phyloP scores from a whole-genome alignment of 2,797 vertebrate species.

The Microcaecilia unicolor region DNA sequence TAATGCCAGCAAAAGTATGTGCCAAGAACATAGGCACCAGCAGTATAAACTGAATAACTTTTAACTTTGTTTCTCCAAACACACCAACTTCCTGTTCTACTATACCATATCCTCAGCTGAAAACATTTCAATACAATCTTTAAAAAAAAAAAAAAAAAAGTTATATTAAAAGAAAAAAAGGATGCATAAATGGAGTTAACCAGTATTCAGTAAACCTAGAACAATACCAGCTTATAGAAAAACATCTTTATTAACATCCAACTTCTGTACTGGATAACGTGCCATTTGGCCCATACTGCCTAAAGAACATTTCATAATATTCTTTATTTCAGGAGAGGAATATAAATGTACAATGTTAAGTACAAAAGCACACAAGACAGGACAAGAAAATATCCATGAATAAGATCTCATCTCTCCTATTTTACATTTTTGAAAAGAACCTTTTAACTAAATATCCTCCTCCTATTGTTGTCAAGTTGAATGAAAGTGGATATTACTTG shows the following conservation, averaged over 20 bases:
- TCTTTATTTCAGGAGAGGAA: conserved; percentile 73
- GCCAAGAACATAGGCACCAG: too few species aligned
- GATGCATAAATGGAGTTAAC: too few species aligned
- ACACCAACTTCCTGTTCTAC: too few species aligned
- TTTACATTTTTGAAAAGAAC: conserved; percentile 53
- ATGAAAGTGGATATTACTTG: conserved; percentile 72
- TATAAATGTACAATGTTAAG: conserved; percentile 76
- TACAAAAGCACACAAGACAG: conserved; percentile 74
- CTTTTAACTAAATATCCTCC: conserved; percentile 57
- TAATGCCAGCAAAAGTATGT: too few species aligned
- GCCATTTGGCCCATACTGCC: conserved; percentile 55
- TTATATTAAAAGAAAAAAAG: too few species aligned
- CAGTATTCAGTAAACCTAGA: conserved; percentile 26
- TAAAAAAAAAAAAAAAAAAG: too few species aligned
- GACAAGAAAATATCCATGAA: conserved; percentile 63
- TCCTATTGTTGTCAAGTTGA: conserved; percentile 56
- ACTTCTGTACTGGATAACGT: conserved; percentile 51
- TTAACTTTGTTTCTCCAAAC: too few species aligned
- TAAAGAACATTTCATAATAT: conserved; percentile 69
- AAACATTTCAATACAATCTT: too few species aligned
- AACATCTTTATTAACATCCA: conserved; percentile 59
- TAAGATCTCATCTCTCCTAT: conserved; percentile 48
- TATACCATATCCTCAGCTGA: too few species aligned
- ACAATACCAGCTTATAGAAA: conserved; percentile 50
- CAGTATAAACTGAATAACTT: too few species aligned